Percentiles rank a stretch among this genome's conserved stretches.
These are phyloP conservation scores for Drosophila paulistorum DNA, from an alignment of 1,140 invertebrate species.

Conservation along the genomic window DNA sequence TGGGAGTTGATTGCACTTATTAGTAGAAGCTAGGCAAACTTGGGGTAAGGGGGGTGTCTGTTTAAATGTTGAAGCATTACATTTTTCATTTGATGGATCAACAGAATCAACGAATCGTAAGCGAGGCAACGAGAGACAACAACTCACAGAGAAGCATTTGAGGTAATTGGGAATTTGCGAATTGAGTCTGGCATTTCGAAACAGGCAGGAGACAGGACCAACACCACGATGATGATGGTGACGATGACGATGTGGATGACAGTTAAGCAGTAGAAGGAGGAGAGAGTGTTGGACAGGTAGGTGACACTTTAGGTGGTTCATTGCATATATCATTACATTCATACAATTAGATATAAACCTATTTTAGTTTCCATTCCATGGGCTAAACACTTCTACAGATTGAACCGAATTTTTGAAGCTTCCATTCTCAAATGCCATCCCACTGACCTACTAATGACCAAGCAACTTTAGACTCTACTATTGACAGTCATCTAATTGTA, in stretches of 20 bases:
- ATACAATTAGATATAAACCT: neutral
- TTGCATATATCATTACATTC: neutral
- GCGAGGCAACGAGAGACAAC: conserved; percentile 56
- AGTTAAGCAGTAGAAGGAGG: neutral
- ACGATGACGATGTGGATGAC: conserved; percentile 26
- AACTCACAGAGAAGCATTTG: conserved; percentile 25
- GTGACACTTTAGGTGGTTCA: neutral
- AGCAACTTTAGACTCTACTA: too few species aligned
- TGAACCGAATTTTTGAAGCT: too few species aligned
- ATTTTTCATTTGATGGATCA: conserved; percentile 82
- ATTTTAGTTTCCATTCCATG: neutral
- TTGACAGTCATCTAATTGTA: too few species aligned
- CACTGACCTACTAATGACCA: too few species aligned
- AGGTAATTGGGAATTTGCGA: conserved; percentile 60
- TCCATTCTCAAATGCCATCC: too few species aligned
- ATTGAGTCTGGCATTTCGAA: conserved; percentile 47
- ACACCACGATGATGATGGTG: conserved; percentile 25
- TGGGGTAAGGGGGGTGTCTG: conserved; percentile 37
- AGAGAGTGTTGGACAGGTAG: neutral
- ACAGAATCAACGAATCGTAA: conserved; percentile 82
- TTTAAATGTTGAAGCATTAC: conserved; percentile 80
- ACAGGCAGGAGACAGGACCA: neutral
- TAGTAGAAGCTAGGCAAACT: conserved; percentile 59
- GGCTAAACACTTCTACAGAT: neutral
- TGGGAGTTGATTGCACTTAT: conserved; percentile 72